phyloP scores from a whole-genome alignment of 2,113 vertebrate species.

The Clinocottus analis region DNA sequence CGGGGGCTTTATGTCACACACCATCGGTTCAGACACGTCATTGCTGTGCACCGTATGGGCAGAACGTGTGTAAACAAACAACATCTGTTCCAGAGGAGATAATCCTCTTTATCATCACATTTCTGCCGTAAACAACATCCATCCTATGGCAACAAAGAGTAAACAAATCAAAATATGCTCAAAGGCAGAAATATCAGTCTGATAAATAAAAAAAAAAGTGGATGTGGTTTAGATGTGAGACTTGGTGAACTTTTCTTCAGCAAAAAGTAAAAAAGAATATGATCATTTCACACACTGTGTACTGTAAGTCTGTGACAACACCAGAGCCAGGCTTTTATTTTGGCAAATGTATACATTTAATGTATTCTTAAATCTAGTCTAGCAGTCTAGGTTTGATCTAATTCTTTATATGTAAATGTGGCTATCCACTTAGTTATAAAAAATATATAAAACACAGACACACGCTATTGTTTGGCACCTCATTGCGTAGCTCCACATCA shows the following conservation, averaged over 20 bases:
- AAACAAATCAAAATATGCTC: background rate
- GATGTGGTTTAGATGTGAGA: background rate
- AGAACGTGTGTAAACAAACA: conserved; percentile 33
- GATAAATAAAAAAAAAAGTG: background rate
- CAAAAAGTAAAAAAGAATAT: background rate
- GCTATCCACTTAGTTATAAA: background rate
- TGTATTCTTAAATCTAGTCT: background rate
- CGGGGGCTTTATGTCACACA: background rate
- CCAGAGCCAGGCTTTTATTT: background rate
- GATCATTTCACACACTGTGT: background rate
- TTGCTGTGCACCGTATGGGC: background rate
- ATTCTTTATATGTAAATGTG: background rate
- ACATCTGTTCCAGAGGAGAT: conserved; percentile 49
- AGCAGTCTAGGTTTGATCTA: background rate
- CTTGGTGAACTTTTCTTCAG: background rate
- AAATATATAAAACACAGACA: background rate
- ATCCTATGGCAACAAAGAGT: conserved; percentile 5
- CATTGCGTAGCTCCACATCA: background rate
- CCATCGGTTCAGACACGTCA: background rate
- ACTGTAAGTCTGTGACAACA: background rate
- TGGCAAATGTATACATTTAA: background rate
- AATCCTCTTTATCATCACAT: conserved; percentile 44
- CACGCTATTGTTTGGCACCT: background rate
- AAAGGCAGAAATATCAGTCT: background rate
- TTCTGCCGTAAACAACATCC: conserved; percentile 22